Percentiles rank a stretch among this genome's conserved stretches.
Evolutionary conservation across 2,888 invertebrate genomes (phyloP).

Genomic region (Drosophila koepferae): DNA sequence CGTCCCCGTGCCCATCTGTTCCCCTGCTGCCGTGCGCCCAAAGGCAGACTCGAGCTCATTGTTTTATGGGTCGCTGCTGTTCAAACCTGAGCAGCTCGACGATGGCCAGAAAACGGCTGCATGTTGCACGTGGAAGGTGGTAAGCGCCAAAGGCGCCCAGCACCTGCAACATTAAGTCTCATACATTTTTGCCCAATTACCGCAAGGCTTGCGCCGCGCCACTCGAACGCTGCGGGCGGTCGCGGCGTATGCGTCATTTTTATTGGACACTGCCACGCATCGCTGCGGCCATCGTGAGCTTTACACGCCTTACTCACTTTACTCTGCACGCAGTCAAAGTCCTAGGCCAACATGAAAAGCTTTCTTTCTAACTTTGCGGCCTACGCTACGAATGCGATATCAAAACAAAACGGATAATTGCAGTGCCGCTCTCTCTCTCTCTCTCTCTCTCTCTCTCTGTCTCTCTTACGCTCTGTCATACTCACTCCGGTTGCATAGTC

Average conservation of each 20-base stretch:
- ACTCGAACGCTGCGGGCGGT: constrained; percentile 52
- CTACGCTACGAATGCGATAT: constrained; percentile 66
- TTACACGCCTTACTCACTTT: constrained; percentile 43
- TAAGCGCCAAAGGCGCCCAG: constrained; percentile 16
- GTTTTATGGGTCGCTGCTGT: constrained; percentile 57
- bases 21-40: neutral
- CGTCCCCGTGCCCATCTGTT: neutral
- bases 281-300: constrained; percentile 52
- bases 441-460: constrained; percentile 26
- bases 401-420: constrained; percentile 81
- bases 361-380: constrained; percentile 41
- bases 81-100: constrained; percentile 25
- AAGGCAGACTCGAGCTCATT: constrained; percentile 54
- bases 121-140: constrained; percentile 27
- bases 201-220: constrained; percentile 56
- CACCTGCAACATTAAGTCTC: constrained; percentile 23
- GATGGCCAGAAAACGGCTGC: constrained; percentile 29
- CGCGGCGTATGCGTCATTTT: constrained; percentile 72
- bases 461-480: constrained; percentile 3
- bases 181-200: constrained; percentile 66
- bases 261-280: constrained; percentile 71
- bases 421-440: constrained; percentile 47
- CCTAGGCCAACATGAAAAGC: constrained; percentile 77
- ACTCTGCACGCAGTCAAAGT: constrained; percentile 43
- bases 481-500: constrained; percentile 48